Base-by-base conservation (phyloP, 2,888 invertebrate species). In the Apamea monoglypha region DNA sequence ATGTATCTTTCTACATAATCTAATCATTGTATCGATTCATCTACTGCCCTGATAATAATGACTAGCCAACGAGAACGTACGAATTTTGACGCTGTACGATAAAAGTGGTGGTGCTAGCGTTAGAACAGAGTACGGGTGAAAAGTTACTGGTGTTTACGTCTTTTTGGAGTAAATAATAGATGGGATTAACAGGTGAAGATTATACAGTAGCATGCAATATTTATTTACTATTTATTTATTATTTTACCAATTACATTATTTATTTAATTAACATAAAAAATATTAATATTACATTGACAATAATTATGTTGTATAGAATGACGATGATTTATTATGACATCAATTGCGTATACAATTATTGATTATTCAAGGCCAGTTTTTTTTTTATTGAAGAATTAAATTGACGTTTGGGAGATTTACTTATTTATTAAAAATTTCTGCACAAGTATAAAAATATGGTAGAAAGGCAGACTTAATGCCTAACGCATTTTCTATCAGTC, bases 11-110 rank as follows among this genome's bases (percentile, higher is more conserved):
- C 50, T 74, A 75, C 59, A 73, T 90, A 90, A 93, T 94, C 94
- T 94, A 88, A 94, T 93, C 94, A 88, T 66, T 64, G 80, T 92
- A 94, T 94, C 92, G 93, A 93, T 92, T 90, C 89, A 88, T 92
- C 90, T 88, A 89, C 88, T 74, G 67, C 67, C 66, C 25, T 61
- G 89, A 85, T 85, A 88, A 75, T 32, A 25, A 0, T 21, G 66
- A 47, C 72, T 69, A 64, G 18, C 78, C 75, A 82, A 82, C 82
- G 50, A 29, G 44, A 67, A 67, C 16, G 61, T 53, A 78, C 69
- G 69, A 83, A 77, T 63, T 80, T 82, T 47, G 16, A 67, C 72
- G 50, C 25, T 61, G 71, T 1, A 25, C 25, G 78, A 83, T 76
- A 80, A 70, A 4, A 29, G 3, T 16, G 16, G 5, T 59, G 25